A percentile compares a stretch with the other conserved stretches of the same genome.
Conservation (phyloP, 2,888 invertebrate species). For the Eutolmus rufibarbis region DNA sequence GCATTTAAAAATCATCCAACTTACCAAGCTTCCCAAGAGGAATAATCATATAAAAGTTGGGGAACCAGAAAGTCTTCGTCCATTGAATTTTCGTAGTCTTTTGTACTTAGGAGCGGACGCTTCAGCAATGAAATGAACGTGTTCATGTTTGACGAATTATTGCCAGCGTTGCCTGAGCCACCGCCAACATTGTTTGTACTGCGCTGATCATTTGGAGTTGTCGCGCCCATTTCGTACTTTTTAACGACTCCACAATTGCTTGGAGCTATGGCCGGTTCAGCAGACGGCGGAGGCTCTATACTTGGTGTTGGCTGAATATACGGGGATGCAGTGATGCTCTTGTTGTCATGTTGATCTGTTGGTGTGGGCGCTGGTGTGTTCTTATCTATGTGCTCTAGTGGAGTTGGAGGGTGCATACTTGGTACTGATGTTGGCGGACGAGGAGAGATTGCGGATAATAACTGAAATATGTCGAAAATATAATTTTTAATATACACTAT, state of each 20-base stretch:
- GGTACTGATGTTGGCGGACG: conserved; percentile 67
- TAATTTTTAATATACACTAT: background rate
- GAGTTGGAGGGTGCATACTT: conserved; percentile 62
- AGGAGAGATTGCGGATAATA: conserved; percentile 67
- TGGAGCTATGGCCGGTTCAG: conserved; percentile 9
- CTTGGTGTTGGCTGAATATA: conserved; percentile 61
- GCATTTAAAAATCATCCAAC: background rate
- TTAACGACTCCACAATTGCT: conserved; percentile 20
- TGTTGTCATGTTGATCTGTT: conserved; percentile 62
- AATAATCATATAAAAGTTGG: conserved; percentile 88
- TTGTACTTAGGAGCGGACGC: conserved; percentile 79
- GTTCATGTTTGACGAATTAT: conserved; percentile 51
- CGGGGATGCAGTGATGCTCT: conserved; percentile 62
- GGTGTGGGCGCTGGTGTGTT: conserved; percentile 63
- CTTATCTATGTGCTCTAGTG: conserved; percentile 62
- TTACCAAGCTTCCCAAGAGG: conserved; percentile 84
- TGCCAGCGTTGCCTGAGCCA: conserved; percentile 30
- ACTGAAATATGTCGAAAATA: conserved; percentile 49
- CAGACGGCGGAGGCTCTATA: conserved; percentile 56
- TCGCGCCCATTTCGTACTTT: conserved; percentile 29
- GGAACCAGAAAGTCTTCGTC: conserved; percentile 82
- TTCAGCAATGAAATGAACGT: conserved; percentile 66
- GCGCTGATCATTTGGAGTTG: conserved; percentile 12
- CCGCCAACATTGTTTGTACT: conserved; percentile 42
- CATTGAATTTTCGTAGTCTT: conserved; percentile 79